Evolutionary conservation across 2,888 invertebrate genomes (phyloP).

Genomic region (Pristionchus exspectatus): DNA sequence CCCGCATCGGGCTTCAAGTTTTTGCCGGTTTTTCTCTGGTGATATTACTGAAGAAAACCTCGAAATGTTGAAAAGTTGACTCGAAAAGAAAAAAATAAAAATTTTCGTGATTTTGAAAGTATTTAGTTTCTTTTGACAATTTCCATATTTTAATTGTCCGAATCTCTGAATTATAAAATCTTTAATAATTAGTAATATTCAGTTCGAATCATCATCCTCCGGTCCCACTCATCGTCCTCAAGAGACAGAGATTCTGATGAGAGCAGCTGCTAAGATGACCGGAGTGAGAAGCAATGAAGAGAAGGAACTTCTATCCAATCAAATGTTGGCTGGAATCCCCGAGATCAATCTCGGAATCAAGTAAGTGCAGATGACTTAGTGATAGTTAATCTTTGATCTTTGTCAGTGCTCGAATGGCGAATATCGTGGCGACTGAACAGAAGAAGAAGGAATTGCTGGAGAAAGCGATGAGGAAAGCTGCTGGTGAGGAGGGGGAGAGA

Average conservation of each 20-base stretch:
- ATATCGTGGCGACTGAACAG: conserved; percentile 98
- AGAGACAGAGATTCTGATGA: conserved; percentile 81
- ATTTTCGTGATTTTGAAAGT: too few relatives aligned
- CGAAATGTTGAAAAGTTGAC: too few relatives aligned
- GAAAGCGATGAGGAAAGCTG: conserved; percentile 58
- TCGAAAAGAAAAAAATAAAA: too few relatives aligned
- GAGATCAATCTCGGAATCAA: conserved; percentile 99
- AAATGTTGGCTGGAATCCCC: conserved; percentile 99
- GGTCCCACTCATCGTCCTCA: conserved; percentile 34
- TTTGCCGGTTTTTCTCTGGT: neutral
- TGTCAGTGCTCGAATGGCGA: conserved; percentile 91
- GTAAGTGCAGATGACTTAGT: conserved; percentile 80
- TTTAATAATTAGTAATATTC: neutral
- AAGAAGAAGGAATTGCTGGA: conserved; percentile 93
- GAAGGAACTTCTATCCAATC: conserved; percentile 99
- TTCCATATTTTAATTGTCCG: neutral
- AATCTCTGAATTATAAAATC: neutral
- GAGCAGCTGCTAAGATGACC: conserved; percentile 91
- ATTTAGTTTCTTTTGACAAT: neutral
- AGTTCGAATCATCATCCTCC: conserved; percentile 26
- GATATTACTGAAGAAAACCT: too few relatives aligned
- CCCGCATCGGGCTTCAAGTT: conserved; percentile 57
- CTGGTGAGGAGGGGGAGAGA: conserved; percentile 18
- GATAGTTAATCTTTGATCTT: conserved; percentile 16
- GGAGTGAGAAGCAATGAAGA: conserved; percentile 89